phyloP scores from a whole-genome alignment of 2,113 vertebrate species.

The Epinephelus fuscoguttatus region DNA sequence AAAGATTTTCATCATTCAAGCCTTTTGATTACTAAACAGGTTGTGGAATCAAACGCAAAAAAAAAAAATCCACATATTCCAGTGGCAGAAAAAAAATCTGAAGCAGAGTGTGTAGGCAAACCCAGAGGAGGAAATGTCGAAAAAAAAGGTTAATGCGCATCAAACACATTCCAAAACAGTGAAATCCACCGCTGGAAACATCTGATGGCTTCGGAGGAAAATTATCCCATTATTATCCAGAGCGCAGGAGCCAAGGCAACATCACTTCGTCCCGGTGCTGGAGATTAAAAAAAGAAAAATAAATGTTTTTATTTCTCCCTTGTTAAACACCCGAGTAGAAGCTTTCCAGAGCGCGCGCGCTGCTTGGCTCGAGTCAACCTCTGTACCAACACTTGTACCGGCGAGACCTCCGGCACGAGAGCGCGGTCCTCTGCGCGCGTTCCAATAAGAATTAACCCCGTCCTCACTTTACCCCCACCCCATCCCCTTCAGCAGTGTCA shows the following conservation, averaged over 20 bases:
- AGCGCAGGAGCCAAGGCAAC: slow-evolving; percentile 30
- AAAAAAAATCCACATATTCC: slow-evolving; percentile 48
- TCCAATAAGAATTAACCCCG: slow-evolving; percentile 65
- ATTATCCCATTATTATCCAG: slow-evolving; percentile 63
- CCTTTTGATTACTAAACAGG: slow-evolving; percentile 45
- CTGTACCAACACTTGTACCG: slow-evolving; percentile 65
- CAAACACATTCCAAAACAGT: slow-evolving; percentile 69
- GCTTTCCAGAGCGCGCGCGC: slow-evolving; percentile 69
- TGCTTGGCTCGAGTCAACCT: slow-evolving; percentile 84
- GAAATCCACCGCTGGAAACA: slow-evolving; percentile 64
- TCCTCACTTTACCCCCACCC: slow-evolving; percentile 45
- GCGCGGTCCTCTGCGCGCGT: slow-evolving; percentile 62
- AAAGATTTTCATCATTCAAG: slow-evolving; percentile 71
- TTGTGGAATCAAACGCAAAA: slow-evolving; percentile 10
- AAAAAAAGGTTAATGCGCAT: slow-evolving; percentile 62
- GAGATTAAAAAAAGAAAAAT: not conserved
- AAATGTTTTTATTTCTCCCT: not conserved
- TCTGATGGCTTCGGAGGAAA: slow-evolving; percentile 44
- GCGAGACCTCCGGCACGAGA: slow-evolving; percentile 68
- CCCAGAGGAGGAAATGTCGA: slow-evolving; percentile 48
- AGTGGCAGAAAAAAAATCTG: slow-evolving; percentile 1
- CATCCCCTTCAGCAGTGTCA: not conserved
- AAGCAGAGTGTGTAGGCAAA: slow-evolving; percentile 25
- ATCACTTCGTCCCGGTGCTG: not conserved
- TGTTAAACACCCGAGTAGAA: slow-evolving; percentile 20